Evolutionary conservation across 2,888 invertebrate genomes (phyloP), one percentile per base, ranked within the genome.

Genomic region (Gastrophysa polygoni): DNA sequence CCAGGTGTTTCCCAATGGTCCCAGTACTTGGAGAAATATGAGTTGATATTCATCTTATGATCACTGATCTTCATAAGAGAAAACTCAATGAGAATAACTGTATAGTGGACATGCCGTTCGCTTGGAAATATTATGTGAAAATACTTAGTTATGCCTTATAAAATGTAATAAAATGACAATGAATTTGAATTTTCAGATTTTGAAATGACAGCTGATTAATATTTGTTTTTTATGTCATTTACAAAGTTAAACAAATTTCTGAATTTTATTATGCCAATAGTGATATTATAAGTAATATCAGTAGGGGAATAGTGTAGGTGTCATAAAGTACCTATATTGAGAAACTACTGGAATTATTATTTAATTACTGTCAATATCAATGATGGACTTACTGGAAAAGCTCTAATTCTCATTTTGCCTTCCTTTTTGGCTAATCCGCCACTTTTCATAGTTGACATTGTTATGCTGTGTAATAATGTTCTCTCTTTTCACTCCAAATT

Each of bases 331-430:
- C 11, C 11, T 32, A 38, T 38, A 14, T 7, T 51, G 57, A 57
- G 63, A 59, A 50, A 28, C 34, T 38, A 59, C 52, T 17, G 29
- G 29, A 50, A 20, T 51, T 3, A 50, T 18, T 43, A 7, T 16
- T 49, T 2, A 28, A 50, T 7, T 50, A 28, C 2, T 14, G 48
- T 51, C 58, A 57, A 50, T 61, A 47, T 47, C 18, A 50, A 21
- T 20, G 6, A 24, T 47, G 21, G 44, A 89, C 95, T 95, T 86
- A 97, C 96, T 82, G 97, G 96, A 85, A 98, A 98, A 74, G 97
- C 96, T 83, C 96, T 89, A 81, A 98, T 98, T 81, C 98, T 89
- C 96, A 97, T 96, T 86, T 97, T 97, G 86, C 91, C 91, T 85
- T 95, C 95, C 85, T 94, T 94, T 84, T 94, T 95, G 76, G 91